Evolutionary conservation across 1,140 invertebrate genomes (phyloP).

Genomic region (Dufourea novaeangliae): DNA sequence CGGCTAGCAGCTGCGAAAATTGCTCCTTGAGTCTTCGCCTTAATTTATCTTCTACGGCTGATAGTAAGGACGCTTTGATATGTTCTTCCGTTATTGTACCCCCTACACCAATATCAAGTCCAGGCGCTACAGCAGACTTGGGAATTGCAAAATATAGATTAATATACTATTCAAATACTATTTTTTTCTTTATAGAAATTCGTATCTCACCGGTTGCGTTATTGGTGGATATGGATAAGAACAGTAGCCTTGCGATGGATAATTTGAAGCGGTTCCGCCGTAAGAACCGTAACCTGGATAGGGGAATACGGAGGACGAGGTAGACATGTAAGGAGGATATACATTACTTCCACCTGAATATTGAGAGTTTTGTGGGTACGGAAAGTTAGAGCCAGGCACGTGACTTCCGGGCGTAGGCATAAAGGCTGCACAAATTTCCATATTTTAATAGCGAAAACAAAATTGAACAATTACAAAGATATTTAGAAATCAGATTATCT

Average conservation of each 20-base stretch:
- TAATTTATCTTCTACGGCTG: constrained; percentile 97
- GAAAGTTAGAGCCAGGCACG: constrained; percentile 61
- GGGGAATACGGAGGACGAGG: constrained; percentile 71
- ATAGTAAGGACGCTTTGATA: constrained; percentile 95
- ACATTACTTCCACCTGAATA: constrained; percentile 66
- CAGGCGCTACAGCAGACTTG: constrained; percentile 80
- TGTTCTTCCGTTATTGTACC: constrained; percentile 97
- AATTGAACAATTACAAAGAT: neutral
- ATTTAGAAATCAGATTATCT: constrained; percentile 44
- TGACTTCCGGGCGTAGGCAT: constrained; percentile 84
- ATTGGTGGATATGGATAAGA: constrained; percentile 70
- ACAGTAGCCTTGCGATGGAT: constrained; percentile 71
- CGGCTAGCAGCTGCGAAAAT: constrained; percentile 93
- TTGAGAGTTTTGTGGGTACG: constrained; percentile 72
- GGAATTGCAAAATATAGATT: constrained; percentile 34
- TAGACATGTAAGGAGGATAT: constrained; percentile 77
- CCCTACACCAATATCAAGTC: constrained; percentile 80
- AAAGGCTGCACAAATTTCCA: constrained; percentile 75
- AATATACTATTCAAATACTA: neutral
- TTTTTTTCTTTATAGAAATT: constrained; percentile 30
- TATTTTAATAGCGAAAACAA: neutral
- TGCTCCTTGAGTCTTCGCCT: constrained; percentile 93
- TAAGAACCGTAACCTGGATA: constrained; percentile 76
- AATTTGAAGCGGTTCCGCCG: constrained; percentile 61
- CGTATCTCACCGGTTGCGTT: constrained; percentile 71